Evolutionary conservation across 1,140 invertebrate species (phyloP), one percentile per base, ranked within the genome.

Genomic region (Ceratina australensis): DNA sequence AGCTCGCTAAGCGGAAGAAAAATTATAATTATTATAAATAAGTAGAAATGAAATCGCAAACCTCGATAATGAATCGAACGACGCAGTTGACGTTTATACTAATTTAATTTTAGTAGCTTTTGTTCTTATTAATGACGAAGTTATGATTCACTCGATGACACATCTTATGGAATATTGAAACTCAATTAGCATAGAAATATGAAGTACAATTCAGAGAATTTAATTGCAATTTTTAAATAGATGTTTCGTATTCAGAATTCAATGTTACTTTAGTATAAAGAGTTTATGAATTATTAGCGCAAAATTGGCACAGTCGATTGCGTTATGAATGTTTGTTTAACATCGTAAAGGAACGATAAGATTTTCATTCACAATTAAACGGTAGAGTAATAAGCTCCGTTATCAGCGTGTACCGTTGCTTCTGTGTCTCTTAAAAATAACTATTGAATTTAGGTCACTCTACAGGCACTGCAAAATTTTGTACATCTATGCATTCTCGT

Each of bases 391-490:
- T 69, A 71, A 42, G 33, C 24, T 16, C 20, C 18, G 28, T 77
- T 77, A 71, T 71, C 57, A 71, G 22, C n/a, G 18, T 49, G 47
- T n/a, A 15, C 28, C 16, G 18, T 26, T 26, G 28, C 47, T 76
- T 42, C 16, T 15, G 3, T 18, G 56, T 52, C 13, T 26, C 24
- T 71, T 77, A 77, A 77, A 77, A 69, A 63, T 77, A 77, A 63
- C 47, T 61, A 71, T 54, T 13, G 47, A 47, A 77, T 54, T 28
- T 71, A 47, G 74, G 74, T 77, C 74, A 61, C 42, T 10, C 24
- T 16, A n/a, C 20, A 16, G 2, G 1, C 47, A 60, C n/a, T 52
- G 24, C 28, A 71, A 61, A 77, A 61, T 33, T 28, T 52, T 76
- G 57, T 22, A 52, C 20, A n/a, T 54, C 33, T 42, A 42, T 42